Conservation (phyloP, 2,113 vertebrate genomes). For the Serinus canaria region DNA sequence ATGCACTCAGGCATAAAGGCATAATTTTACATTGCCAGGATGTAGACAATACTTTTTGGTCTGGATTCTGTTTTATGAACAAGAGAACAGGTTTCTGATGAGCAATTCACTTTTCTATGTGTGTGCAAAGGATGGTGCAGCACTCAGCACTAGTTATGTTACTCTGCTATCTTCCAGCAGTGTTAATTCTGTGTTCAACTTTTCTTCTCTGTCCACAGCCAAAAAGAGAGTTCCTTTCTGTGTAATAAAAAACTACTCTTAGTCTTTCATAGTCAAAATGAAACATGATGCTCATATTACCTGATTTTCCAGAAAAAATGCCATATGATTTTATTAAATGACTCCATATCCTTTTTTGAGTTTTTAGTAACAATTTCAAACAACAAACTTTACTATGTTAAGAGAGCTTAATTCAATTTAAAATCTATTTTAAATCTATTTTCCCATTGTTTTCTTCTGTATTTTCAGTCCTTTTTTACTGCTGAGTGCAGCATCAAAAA, state of each 20-base stretch:
- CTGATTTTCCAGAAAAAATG: not conserved
- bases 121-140: not conserved
- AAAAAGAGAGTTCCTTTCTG: not conserved
- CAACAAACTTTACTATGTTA: not conserved
- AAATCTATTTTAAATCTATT: not conserved
- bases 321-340: not conserved
- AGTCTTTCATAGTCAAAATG: not conserved
- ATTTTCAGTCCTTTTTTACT: not conserved
- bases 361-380: not conserved
- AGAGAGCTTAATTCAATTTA: not conserved
- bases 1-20: conserved; percentile 9
- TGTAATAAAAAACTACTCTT: not conserved
- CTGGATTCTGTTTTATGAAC: not conserved
- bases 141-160: not conserved
- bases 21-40: conserved; percentile 17
- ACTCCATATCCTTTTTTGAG: not conserved
- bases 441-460: not conserved
- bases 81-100: not conserved
- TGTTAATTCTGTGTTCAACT: not conserved
- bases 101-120: fast-evolving
- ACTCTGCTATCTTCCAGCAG: not conserved
- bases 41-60: not conserved
- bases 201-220: not conserved
- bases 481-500: not conserved
- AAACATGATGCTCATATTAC: not conserved